Evolutionary conservation across 2,113 vertebrate genomes (phyloP), one percentile per base, ranked within the genome.

Genomic region (Pogonocichla stellata): DNA sequence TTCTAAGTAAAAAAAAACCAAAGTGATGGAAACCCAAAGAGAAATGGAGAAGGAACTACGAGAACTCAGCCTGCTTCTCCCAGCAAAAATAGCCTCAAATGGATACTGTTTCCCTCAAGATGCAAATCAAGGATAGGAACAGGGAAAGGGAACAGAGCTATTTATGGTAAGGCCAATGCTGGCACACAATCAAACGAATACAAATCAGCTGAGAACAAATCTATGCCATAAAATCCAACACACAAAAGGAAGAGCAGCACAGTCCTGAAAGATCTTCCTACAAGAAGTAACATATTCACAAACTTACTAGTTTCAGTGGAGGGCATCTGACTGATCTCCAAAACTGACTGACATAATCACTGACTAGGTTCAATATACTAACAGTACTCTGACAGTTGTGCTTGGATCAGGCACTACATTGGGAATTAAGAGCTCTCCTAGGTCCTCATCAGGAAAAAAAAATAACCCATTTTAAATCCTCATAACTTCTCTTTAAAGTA

Each of bases 111-210:
- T 83, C 58, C 58, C 40, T 75, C 61, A 80, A 72, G 57, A 85
- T 67, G 45, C 40, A 93, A 91, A 88, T 45, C n/a, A 82, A 81
- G 53, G 48, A 75, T 81, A 75, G 1, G 6, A 87, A 88, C 53
- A 90, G n/a, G n/a, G 20, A 88, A 93, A 88, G 38, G 53, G 71
- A 93, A 90, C 40, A 88, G 57, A 94, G 31, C 19, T 94, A 88
- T 92, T 92, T 90, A 90, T 42, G 18, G 74, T 50, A 77, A 93
- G 92, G 71, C 22, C 53, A 77, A 85, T 53, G 64, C 34, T 72
- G 71, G 70, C 58, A 88, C 45, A 82, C 12, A 56, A 64, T 71
- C 85, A 85, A 82, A 93, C 45, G 8, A 43, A 74, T 79, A 67
- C 36, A 60, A 70, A 90, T 64, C 48, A 85, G 19, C 8, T 19